Evolutionary conservation across 2,797 vertebrate genomes (phyloP).

Genomic region (Jordanella pulchra): DNA sequence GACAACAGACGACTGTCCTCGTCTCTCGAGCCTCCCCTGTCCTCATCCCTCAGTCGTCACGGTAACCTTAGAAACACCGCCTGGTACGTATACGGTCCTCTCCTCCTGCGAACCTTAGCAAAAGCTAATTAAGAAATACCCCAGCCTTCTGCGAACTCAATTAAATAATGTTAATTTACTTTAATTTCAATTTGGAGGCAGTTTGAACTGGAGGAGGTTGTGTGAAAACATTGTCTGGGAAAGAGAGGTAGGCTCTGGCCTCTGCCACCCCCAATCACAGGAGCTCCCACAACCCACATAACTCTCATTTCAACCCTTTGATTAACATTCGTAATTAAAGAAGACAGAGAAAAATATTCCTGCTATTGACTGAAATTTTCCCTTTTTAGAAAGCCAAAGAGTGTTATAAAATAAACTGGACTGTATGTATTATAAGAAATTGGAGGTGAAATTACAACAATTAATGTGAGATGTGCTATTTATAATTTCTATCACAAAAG

Average conservation of each 20-base stretch:
- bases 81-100: conserved; percentile 55
- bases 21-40: conserved; percentile 65
- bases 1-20: conserved; percentile 63
- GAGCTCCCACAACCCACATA: conserved; percentile 66
- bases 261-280: conserved; percentile 64
- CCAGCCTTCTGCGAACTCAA: conserved; percentile 83
- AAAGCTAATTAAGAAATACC: conserved; percentile 84
- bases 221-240: conserved; percentile 69
- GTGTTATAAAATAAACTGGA: conserved; percentile 1
- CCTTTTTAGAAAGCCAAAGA: conserved; percentile 16
- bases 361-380: conserved; percentile 50
- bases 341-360: conserved; percentile 61
- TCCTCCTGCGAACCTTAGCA: conserved; percentile 66
- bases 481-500: not conserved
- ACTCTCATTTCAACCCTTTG: conserved; percentile 75
- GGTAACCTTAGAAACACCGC: conserved; percentile 55
- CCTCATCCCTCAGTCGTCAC: conserved; percentile 59
- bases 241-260: conserved; percentile 68
- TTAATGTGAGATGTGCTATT: not conserved
- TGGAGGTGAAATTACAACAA: not conserved
- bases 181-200: conserved; percentile 82
- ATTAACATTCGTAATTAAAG: conserved; percentile 73
- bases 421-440: not conserved
- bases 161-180: conserved; percentile 86
- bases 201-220: conserved; percentile 64